phyloP scores from a whole-genome alignment of 2,113 vertebrate genomes.

The Leucopsar rothschildi region DNA sequence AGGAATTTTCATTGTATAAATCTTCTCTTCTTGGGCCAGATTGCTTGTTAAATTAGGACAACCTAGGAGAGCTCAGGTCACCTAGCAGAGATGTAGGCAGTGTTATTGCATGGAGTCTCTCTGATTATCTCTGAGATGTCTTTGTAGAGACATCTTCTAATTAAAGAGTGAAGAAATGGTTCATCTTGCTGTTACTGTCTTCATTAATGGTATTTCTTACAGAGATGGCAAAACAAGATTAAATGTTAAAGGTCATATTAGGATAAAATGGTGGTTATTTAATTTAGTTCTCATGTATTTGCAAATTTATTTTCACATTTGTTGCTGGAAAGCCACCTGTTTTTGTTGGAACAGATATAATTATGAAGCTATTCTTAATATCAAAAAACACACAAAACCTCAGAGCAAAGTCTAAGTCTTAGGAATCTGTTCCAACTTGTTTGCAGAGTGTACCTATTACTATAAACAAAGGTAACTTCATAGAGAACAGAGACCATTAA shows the following conservation, averaged over 20 bases:
- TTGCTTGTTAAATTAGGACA: neutral
- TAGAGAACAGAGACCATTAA: neutral
- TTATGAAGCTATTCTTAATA: neutral
- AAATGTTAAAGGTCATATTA: neutral
- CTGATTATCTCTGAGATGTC: neutral
- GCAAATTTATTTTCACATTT: neutral
- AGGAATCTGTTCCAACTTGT: neutral
- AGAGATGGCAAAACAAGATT: neutral
- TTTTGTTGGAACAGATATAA: neutral
- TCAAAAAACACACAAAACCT: neutral
- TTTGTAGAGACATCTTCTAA: neutral
- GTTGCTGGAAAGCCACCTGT: neutral
- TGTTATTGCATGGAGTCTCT: neutral
- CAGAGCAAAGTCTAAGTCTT: neutral
- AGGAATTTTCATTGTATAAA: neutral
- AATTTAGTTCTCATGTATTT: neutral
- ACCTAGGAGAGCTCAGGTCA: neutral
- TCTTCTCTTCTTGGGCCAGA: neutral
- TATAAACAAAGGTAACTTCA: neutral
- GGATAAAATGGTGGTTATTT: neutral
- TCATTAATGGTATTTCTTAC: neutral
- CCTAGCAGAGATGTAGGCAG: neutral
- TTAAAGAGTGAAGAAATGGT: neutral
- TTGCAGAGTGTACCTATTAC: neutral
- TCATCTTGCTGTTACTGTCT: neutral